Evolutionary conservation across 2,797 vertebrate genomes (phyloP).

Genomic region (Rhynchotus rufescens): DNA sequence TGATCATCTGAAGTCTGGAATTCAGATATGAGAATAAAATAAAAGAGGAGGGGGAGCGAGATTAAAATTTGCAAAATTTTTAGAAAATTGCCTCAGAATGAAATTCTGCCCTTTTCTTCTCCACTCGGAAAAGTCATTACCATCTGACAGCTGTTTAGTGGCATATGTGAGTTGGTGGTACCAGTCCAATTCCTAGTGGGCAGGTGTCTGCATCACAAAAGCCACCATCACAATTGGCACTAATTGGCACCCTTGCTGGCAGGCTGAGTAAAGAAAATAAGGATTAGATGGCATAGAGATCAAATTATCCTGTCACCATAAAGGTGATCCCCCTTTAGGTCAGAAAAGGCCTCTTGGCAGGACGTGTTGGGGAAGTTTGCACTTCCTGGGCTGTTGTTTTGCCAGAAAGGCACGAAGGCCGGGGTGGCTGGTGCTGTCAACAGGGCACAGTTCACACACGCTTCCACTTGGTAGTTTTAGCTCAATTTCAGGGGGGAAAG

Average conservation of each 20-base stretch:
- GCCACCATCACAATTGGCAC: slow-evolving; percentile 75
- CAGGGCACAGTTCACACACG: not conserved
- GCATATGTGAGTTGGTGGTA: slow-evolving; percentile 77
- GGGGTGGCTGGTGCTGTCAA: not conserved
- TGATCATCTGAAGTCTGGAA: not conserved
- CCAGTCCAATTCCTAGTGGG: slow-evolving; percentile 77
- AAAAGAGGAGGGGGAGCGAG: not conserved
- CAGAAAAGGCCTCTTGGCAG: slow-evolving; percentile 41
- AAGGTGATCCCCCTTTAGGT: slow-evolving; percentile 64
- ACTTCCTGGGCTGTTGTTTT: not conserved
- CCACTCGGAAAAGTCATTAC: slow-evolving; percentile 70
- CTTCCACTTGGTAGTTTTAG: not conserved
- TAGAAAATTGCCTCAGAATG: slow-evolving; percentile 66
- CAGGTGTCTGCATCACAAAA: slow-evolving; percentile 78
- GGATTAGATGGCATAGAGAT: slow-evolving; percentile 72
- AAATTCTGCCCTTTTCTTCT: slow-evolving; percentile 69
- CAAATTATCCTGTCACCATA: slow-evolving; percentile 71
- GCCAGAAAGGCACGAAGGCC: rapidly evolving
- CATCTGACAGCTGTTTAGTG: slow-evolving; percentile 77
- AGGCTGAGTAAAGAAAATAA: slow-evolving; percentile 56
- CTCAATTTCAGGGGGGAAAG: not conserved
- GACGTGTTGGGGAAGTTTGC: slow-evolving; percentile 53
- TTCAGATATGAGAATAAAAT: not conserved
- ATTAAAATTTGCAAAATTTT: slow-evolving; percentile 55
- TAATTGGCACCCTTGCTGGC: slow-evolving; percentile 74